Evolutionary conservation across 2,113 vertebrate genomes (phyloP).

Genomic region (Empidonax traillii): DNA sequence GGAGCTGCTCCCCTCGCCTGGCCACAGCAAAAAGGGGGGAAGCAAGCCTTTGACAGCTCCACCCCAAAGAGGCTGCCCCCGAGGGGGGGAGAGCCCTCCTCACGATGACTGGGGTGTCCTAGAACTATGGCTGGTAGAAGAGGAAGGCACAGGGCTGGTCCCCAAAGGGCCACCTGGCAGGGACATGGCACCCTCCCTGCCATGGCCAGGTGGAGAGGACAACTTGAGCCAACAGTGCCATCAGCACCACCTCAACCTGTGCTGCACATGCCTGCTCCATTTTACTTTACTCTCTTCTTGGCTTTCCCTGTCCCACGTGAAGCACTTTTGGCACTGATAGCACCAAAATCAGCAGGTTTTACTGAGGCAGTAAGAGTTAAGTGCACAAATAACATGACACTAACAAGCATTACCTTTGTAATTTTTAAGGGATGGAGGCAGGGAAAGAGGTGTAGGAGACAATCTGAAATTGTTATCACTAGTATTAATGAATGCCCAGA

Average conservation of each 20-base stretch:
- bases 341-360: background rate
- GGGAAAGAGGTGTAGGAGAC: constrained; percentile 9
- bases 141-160: background rate
- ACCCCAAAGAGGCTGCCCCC: background rate
- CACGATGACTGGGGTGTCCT: background rate
- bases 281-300: background rate
- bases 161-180: background rate
- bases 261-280: background rate
- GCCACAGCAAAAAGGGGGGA: background rate
- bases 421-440: constrained; percentile 27
- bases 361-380: background rate
- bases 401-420: constrained; percentile 10
- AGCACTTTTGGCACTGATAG: background rate
- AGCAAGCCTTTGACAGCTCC: background rate
- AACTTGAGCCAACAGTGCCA: fast-evolving
- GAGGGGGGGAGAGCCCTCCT: background rate
- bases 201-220: background rate
- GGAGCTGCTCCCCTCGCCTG: fast-evolving
- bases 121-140: background rate
- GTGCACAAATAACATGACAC: background rate
- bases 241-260: background rate
- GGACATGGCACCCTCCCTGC: background rate
- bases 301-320: background rate
- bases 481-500: constrained; percentile 54
- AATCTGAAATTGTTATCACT: constrained; percentile 45